Conservation (phyloP, 2,888 invertebrate genomes). For the Machimus rusticus region DNA sequence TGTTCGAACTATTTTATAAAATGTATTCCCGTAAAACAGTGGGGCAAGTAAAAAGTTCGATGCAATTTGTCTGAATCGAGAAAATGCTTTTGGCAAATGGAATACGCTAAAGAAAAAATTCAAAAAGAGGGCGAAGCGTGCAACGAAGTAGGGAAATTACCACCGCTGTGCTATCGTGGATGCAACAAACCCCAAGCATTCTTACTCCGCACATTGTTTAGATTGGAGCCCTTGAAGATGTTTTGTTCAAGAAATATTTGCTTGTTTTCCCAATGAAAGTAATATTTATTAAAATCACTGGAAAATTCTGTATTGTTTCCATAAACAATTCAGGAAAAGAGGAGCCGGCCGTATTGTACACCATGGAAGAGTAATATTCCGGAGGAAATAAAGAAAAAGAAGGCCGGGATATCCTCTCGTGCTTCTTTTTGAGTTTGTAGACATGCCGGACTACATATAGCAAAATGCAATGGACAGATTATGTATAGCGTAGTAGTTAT, state of each 20-base stretch:
- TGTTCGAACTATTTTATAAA: not conserved
- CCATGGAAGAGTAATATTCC: slow-evolving; percentile 10
- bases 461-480: slow-evolving; percentile 19
- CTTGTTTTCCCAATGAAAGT: slow-evolving; percentile 2
- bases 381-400: not conserved
- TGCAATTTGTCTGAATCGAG: not conserved
- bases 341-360: not conserved
- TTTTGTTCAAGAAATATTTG: slow-evolving; percentile 9
- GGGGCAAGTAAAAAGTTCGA: not conserved
- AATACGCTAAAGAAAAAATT: not conserved
- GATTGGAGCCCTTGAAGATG: slow-evolving; percentile 1
- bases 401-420: not conserved
- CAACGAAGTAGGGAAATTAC: not conserved
- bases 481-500: not conserved
- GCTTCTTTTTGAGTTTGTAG: slow-evolving; percentile 14
- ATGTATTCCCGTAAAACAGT: not conserved
- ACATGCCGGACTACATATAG: not conserved
- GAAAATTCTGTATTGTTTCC: slow-evolving; percentile 33
- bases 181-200: not conserved
- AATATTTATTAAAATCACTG: slow-evolving; percentile 31
- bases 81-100: slow-evolving; percentile 17
- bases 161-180: not conserved
- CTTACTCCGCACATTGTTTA: not conserved
- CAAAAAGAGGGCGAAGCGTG: not conserved
- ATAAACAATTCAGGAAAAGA: slow-evolving; percentile 6